Conservation (phyloP, 2,888 invertebrate species). For the Idaea straminata region DNA sequence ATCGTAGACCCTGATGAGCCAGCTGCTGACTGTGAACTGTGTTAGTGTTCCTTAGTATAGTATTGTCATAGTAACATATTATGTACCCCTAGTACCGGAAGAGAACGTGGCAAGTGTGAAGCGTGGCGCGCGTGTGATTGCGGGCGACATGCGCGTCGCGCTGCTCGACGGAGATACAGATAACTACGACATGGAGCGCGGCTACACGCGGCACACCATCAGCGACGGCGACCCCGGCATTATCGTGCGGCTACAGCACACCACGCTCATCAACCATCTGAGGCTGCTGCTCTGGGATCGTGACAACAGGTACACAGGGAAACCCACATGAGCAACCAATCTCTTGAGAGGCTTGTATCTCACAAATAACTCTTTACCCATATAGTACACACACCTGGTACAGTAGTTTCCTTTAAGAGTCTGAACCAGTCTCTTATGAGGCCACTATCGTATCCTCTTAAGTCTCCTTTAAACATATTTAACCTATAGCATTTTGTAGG, state of each 20-base stretch:
- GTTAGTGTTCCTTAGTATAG: no score
- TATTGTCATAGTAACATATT: no score
- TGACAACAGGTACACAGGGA: conserved; percentile 83
- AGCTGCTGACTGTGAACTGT: not conserved
- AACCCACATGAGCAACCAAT: not conserved
- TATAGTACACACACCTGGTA: no score
- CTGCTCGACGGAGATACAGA: conserved; percentile 93
- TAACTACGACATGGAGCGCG: conserved; percentile 95
- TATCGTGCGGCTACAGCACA: conserved; percentile 89
- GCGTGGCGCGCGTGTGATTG: conserved; percentile 91
- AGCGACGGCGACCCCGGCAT: conserved; percentile 89
- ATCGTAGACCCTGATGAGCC: not conserved
- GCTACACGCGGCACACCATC: conserved; percentile 93
- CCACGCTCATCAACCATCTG: conserved; percentile 96
- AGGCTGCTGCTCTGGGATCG: conserved; percentile 96
- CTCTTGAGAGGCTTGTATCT: no score
- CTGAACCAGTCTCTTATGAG: no score
- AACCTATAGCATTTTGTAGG: conserved; percentile 52
- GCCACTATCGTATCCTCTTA: no score
- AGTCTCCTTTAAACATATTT: no score
- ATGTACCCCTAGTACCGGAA: conserved; percentile 84
- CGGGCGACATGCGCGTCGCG: conserved; percentile 93
- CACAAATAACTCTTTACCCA: no score
- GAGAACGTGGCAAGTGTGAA: conserved; percentile 94
- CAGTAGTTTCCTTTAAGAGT: no score